A percentile compares a stretch with the other conserved stretches of the same genome.
Conservation (phyloP, 2,888 invertebrate genomes). For the Dynastes grantii region DNA sequence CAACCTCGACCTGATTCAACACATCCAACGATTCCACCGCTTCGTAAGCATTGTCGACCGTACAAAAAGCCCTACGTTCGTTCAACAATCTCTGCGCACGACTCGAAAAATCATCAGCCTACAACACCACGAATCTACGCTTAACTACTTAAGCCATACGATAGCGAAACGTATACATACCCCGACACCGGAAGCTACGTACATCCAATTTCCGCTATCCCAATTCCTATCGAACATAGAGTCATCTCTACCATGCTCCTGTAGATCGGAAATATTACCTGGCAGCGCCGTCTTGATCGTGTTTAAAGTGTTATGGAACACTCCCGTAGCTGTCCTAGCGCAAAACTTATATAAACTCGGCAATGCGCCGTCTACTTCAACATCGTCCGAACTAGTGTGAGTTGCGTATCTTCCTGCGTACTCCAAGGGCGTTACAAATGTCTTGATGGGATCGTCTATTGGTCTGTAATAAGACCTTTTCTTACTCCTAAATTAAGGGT, state of each 20-base stretch:
- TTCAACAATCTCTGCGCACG: constrained; percentile 73
- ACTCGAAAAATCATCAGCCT: constrained; percentile 70
- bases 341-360: constrained; percentile 76
- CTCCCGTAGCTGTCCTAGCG: constrained; percentile 84
- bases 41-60: constrained; percentile 76
- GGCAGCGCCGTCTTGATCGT: constrained; percentile 82
- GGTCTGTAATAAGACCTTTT: constrained; percentile 52
- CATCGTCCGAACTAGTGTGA: constrained; percentile 57
- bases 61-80: constrained; percentile 74
- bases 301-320: constrained; percentile 80
- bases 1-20: constrained; percentile 57
- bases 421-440: constrained; percentile 56
- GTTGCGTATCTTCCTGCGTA: constrained; percentile 29
- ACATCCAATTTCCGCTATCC: constrained; percentile 70
- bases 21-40: constrained; percentile 76
- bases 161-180: constrained; percentile 21
- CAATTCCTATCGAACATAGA: constrained; percentile 60
- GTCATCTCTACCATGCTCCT: constrained; percentile 61
- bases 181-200: constrained; percentile 59
- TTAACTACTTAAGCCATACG: not conserved
- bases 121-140: constrained; percentile 48
- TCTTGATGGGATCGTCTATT: constrained; percentile 55
- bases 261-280: constrained; percentile 70
- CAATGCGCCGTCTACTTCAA: constrained; percentile 67
- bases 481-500: not conserved